These are phyloP conservation scores for Luperina nickerlii DNA, from an alignment of 2,888 invertebrate genomes.

Conservation along the genomic window DNA sequence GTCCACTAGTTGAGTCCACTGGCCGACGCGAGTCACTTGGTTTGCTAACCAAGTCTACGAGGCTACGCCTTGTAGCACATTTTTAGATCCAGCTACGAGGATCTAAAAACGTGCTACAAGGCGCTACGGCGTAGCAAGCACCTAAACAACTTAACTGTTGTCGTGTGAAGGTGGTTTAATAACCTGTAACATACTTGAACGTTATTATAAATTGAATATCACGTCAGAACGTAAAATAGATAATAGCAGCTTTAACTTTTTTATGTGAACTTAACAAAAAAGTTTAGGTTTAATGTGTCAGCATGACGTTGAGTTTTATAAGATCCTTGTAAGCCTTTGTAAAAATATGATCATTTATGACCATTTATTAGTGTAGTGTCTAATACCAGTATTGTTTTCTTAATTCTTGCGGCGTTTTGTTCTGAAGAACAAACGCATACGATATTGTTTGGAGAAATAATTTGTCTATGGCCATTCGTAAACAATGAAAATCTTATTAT, in stretches of 20 bases:
- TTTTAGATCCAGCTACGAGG: conserved; percentile 26
- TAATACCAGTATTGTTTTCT: too few relatives aligned
- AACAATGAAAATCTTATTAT: background rate
- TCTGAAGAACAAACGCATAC: background rate
- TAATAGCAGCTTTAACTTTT: conserved; percentile 24
- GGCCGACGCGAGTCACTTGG: conserved; percentile 52
- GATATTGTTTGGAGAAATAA: background rate
- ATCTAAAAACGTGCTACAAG: conserved; percentile 7
- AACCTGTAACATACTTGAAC: conserved; percentile 28
- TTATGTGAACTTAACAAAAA: conserved; percentile 24
- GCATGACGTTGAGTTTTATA: conserved; percentile 24
- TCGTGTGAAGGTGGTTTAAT: conserved; percentile 46
- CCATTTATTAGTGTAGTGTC: background rate
- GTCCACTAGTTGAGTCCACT: conserved; percentile 59
- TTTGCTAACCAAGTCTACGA: conserved; percentile 50
- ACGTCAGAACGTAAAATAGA: conserved; percentile 19
- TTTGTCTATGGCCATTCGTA: background rate
- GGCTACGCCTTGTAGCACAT: conserved; percentile 57
- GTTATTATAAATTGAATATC: conserved; percentile 47
- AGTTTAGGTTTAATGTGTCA: conserved; percentile 34
- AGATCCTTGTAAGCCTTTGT: background rate
- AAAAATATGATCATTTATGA: background rate
- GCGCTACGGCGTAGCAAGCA: conserved; percentile 24
- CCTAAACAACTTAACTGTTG: conserved; percentile 20
- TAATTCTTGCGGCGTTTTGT: background rate